A percentile compares a stretch with the other conserved stretches of the same genome.
Evolutionary conservation across 1,140 invertebrate species (phyloP).

Genomic region (Chrysoperla carnea): DNA sequence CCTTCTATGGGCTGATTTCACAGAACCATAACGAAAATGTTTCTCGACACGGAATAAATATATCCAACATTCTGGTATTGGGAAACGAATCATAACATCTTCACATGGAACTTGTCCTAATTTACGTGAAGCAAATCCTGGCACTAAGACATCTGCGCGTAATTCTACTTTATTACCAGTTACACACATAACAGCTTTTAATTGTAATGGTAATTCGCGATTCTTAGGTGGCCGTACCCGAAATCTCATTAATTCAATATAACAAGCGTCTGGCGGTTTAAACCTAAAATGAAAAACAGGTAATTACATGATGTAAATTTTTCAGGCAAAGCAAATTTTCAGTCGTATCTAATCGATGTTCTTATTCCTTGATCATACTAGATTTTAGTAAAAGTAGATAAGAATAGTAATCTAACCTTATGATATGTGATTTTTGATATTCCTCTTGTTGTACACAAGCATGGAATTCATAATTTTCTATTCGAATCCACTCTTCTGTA

Average conservation of each 20-base stretch:
- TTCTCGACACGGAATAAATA: constrained; percentile 98
- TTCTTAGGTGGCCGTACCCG: constrained; percentile 90
- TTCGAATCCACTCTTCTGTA: constrained; percentile 97
- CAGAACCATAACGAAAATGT: constrained; percentile 96
- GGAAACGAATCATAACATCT: constrained; percentile 92
- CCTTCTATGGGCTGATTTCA: constrained; percentile 87
- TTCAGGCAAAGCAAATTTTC: too few species aligned
- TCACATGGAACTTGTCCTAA: constrained; percentile 92
- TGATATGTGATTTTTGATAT: constrained; percentile 77
- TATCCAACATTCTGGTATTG: constrained; percentile 98
- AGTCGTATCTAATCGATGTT: too few species aligned
- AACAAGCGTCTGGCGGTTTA: constrained; percentile 96
- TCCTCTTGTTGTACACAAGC: constrained; percentile 82
- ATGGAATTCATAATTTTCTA: constrained; percentile 91
- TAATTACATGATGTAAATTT: too few species aligned
- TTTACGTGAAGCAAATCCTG: constrained; percentile 88
- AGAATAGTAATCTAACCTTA: constrained; percentile 45
- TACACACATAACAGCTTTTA: constrained; percentile 74
- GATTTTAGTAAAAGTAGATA: too few species aligned
- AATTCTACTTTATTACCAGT: constrained; percentile 80
- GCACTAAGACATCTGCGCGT: constrained; percentile 83
- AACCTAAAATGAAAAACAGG: constrained; percentile 41
- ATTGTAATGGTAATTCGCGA: constrained; percentile 88
- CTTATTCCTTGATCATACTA: too few species aligned
- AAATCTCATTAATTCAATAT: constrained; percentile 94